These are phyloP conservation scores for Spongilla lacustris DNA, from an alignment of 37 sponge, comb jelly and placozoan genomes.

Conservation along the genomic window DNA sequence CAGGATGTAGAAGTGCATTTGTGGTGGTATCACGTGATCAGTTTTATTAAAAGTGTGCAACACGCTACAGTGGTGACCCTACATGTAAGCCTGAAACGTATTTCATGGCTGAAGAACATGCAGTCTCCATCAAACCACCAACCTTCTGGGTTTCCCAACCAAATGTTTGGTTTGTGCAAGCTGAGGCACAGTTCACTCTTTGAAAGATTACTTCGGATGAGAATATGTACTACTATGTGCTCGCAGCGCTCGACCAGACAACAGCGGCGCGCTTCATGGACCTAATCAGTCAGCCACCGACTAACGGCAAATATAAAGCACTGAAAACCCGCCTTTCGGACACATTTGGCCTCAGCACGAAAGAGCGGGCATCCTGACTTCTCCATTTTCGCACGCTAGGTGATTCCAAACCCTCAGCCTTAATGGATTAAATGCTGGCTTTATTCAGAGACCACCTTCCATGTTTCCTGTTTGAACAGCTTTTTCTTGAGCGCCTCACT, in stretches of 20 bases:
- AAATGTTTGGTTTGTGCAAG: no score
- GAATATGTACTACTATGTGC: conserved; percentile 32
- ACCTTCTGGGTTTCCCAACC: no score
- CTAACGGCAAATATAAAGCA: conserved; percentile 15
- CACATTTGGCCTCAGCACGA: conserved; percentile 34
- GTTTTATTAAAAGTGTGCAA: no score
- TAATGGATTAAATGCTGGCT: conserved; percentile 39
- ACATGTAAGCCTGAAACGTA: no score
- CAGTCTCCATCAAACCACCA: no score
- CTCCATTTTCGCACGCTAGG: no score
- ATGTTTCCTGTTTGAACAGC: conserved; percentile 29
- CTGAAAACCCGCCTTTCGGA: conserved; percentile 28
- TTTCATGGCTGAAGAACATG: no score
- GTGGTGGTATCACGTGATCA: no score
- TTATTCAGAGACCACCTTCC: conserved; percentile 12
- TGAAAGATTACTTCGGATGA: conserved; percentile 11
- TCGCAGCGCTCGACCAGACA: conserved; percentile 7
- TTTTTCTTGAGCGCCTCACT: conserved; percentile 16
- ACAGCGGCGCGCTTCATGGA: conserved; percentile 17
- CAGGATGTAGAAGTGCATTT: no score
- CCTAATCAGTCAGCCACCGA: conserved; percentile 27
- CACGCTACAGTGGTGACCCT: no score
- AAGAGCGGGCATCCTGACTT: conserved; percentile 18
- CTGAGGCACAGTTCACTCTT: no score
- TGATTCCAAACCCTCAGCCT: neutral